Conservation (phyloP, 2,888 invertebrate species). For the Sinelater perroti region DNA sequence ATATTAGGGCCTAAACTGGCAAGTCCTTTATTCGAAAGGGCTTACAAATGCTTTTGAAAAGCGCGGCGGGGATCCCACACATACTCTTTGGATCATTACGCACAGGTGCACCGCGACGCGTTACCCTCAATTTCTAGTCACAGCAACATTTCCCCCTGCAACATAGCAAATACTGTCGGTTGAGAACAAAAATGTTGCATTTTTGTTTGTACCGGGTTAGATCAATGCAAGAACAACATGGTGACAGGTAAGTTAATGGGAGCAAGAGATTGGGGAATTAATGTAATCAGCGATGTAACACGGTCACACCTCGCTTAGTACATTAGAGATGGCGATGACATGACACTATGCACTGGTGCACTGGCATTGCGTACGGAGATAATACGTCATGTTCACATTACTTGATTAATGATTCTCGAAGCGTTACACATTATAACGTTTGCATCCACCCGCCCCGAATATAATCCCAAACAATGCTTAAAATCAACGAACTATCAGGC, state of each 20-base stretch:
- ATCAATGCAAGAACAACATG: too few species aligned
- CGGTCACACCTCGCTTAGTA: constrained; percentile 41
- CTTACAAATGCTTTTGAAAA: constrained; percentile 51
- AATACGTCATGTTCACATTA: constrained; percentile 50
- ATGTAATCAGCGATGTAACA: constrained; percentile 38
- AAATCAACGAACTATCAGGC: constrained; percentile 6
- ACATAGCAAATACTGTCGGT: too few species aligned
- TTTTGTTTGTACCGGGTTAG: too few species aligned
- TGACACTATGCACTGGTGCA: constrained; percentile 51
- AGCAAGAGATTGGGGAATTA: constrained; percentile 42
- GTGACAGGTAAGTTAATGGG: constrained; percentile 18
- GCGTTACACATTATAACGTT: constrained; percentile 45
- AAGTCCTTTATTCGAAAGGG: constrained; percentile 52
- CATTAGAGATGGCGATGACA: constrained; percentile 48
- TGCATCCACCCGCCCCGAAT: constrained; percentile 17
- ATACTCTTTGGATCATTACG: constrained; percentile 58
- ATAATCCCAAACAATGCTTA: constrained; percentile 23
- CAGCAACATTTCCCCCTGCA: too few species aligned
- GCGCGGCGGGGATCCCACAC: constrained; percentile 55
- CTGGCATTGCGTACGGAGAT: constrained; percentile 47
- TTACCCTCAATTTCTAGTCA: constrained; percentile 19
- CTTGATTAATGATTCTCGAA: constrained; percentile 54
- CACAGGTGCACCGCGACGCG: constrained; percentile 54
- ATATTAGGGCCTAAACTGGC: constrained; percentile 45
- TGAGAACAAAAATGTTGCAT: too few species aligned